Base-by-base conservation (phyloP, 2,113 vertebrate species). In the Podocnemis expansa region DNA sequence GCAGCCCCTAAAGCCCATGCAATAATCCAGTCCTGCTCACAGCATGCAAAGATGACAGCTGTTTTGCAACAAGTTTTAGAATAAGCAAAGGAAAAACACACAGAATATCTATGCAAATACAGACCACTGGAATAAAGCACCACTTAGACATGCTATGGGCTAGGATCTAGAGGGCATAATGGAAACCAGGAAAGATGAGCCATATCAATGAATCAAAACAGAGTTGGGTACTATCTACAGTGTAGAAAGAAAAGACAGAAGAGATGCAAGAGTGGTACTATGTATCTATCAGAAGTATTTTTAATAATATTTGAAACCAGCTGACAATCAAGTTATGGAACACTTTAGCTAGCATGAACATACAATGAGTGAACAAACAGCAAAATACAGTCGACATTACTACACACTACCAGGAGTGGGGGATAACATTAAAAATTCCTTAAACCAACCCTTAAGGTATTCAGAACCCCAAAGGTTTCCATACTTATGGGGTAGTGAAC, bases 21-120 rank as follows among this genome's bases (percentile, higher is more conserved):
- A 10, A 47, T 47, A 6, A 47, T 47, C 47, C 47, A 47, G 47
- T 10, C 47, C 47, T 47, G 47, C 47, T 4, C 4, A n/a, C 78
- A 94, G 86, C 82, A 88, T 89, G 95, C 82, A 97, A 95, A 90
- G 88, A 95, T 89, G 80, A 95, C 67, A 91, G 94, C 91, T 93
- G 86, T 95, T 97, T 93, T 95, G 91, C 91, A 96, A 93, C 91
- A 78, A 96, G 88, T 87, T 84, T 91, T 95, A 81, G 88, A 96
- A 95, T 94, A 92, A 85, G 79, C 85, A 84, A 86, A 91, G 0
- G 0, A 81, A 86, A 93, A 92, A 76, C 31, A 87, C 38, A 70
- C 63, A 22, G n/a, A 70, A 92, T 3, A 5, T 82, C 93, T n/a
- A 34, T 82, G 78, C 95, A 90, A 85, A 91, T 89, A 38, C 94